Evolutionary conservation across 1,140 invertebrate genomes (phyloP).

Genomic region (Rhopalosiphum padi): DNA sequence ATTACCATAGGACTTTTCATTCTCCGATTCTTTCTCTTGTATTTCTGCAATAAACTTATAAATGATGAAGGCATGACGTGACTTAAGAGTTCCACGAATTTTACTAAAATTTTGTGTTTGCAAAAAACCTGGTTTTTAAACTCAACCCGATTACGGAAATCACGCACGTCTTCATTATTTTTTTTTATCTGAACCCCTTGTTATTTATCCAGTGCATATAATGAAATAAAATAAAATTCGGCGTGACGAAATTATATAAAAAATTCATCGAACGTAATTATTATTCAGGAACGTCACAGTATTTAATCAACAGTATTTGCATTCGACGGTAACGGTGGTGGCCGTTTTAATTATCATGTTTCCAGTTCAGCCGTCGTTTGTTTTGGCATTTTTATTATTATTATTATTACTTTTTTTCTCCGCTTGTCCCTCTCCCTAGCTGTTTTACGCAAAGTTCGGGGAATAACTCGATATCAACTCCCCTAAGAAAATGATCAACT

Average conservation of each 20-base stretch:
- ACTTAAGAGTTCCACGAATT: not conserved
- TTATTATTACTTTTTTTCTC: not conserved
- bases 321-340: not conserved
- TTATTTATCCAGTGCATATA: not conserved
- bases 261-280: slow-evolving; percentile 50
- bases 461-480: not conserved
- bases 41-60: not conserved
- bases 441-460: not conserved
- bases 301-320: slow-evolving; percentile 52
- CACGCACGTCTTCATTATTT: slow-evolving; percentile 26
- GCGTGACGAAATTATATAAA: not conserved
- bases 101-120: not conserved
- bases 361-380: not conserved
- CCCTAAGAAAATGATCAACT: slow-evolving; percentile 20
- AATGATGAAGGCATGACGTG: slow-evolving; percentile 28
- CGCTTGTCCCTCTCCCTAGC: not conserved
- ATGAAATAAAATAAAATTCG: slow-evolving; percentile 25
- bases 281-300: slow-evolving; percentile 22
- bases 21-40: not conserved
- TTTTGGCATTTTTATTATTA: slow-evolving; percentile 30
- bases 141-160: slow-evolving; percentile 20
- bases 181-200: not conserved
- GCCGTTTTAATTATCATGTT: slow-evolving; percentile 46
- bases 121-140: not conserved
- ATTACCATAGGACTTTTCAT: not conserved